A percentile compares a stretch with the other conserved stretches of the same genome.
These are phyloP conservation scores for Rhombomys opimus DNA, from an alignment of 2,113 vertebrate species.

Conservation along the genomic window DNA sequence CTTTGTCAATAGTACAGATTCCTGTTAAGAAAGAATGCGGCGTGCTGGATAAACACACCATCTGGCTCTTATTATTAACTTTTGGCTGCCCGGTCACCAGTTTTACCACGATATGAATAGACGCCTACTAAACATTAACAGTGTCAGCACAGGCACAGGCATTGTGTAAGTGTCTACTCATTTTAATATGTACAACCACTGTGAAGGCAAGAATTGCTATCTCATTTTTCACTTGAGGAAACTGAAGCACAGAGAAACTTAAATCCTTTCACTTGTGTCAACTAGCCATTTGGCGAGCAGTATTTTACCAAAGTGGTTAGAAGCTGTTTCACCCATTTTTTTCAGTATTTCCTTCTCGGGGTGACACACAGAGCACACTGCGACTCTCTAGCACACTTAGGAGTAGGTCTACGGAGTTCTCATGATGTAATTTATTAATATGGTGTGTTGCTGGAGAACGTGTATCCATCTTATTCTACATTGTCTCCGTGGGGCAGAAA, in stretches of 20 bases:
- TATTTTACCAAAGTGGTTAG: neutral
- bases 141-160: neutral
- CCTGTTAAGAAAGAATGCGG: constrained; percentile 51
- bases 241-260: neutral
- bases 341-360: neutral
- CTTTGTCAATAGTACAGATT: constrained; percentile 50
- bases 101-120: neutral
- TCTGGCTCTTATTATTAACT: constrained; percentile 70
- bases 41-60: constrained; percentile 62
- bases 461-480: neutral
- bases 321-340: neutral
- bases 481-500: neutral
- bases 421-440: neutral
- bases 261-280: neutral
- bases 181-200: neutral
- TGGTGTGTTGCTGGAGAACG: neutral
- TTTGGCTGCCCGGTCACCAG: neutral
- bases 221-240: neutral
- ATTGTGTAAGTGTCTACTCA: neutral
- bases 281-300: neutral
- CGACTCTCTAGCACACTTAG: neutral
- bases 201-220: neutral
- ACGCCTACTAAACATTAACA: neutral
- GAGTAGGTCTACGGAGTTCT: neutral
- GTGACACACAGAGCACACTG: neutral